Evolutionary conservation across 2,113 vertebrate genomes (phyloP).

Genomic region (Charadrius vociferus): DNA sequence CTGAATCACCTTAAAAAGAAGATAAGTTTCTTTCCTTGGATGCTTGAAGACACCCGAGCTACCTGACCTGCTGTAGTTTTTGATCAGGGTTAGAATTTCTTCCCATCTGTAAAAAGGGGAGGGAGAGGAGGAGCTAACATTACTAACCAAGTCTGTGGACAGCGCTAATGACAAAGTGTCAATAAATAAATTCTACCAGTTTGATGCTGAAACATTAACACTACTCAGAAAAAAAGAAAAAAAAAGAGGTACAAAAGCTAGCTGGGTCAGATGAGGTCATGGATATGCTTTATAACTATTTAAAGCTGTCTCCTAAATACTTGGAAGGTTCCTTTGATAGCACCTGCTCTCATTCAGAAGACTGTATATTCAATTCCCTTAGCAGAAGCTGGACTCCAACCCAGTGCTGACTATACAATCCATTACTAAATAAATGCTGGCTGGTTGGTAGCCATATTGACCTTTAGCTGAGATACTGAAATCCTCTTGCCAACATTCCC

Average conservation of each 20-base stretch:
- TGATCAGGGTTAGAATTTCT: conserved; percentile 29
- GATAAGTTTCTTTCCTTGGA: not conserved
- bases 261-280: conserved; percentile 17
- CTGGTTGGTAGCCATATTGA: conserved; percentile 39
- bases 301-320: conserved; percentile 28
- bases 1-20: not conserved
- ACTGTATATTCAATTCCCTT: conserved; percentile 14
- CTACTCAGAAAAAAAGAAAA: not conserved
- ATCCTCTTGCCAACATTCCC: conserved; percentile 38
- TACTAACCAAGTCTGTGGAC: not conserved
- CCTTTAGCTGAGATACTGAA: conserved; percentile 56
- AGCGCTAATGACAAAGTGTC: conserved; percentile 19
- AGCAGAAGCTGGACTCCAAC: conserved; percentile 43
- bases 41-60: not conserved
- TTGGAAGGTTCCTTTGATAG: conserved; percentile 2
- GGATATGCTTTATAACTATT: conserved; percentile 29
- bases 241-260: not conserved
- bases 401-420: conserved; percentile 42
- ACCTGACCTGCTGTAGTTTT: not conserved
- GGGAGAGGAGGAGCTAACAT: not conserved
- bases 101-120: not conserved
- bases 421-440: conserved; percentile 38
- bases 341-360: conserved; percentile 56
- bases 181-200: conserved; percentile 14
- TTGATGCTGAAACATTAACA: conserved; percentile 48